Base-by-base conservation (phyloP, 2,888 invertebrate species). In the Mycalesis mineus region DNA sequence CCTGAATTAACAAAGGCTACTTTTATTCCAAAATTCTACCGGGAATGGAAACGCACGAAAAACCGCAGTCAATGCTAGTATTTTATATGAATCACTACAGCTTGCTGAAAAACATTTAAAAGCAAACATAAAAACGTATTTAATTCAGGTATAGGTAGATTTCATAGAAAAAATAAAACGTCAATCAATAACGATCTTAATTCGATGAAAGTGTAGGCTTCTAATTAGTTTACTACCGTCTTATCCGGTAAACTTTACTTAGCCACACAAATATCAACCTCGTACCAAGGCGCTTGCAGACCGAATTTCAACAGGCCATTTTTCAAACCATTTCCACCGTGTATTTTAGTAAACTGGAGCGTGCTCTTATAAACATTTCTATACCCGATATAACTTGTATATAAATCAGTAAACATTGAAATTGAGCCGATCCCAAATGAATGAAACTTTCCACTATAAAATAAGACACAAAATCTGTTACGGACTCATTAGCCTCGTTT, bases 331-430 rank as follows among this genome's bases (percentile, higher is more conserved):
- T 76, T 77, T 72, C 73, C 72, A 67, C 70, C 67, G 69, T 72
- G 77, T 72, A 70, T 84, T 62, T 84, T 73, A 58, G 83, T 82
- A 77, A 84, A 80, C 78, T 84, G 75, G 84, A 77, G 63, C 81
- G 64, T 71, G 71, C 65, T 68, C 64, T 70, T 76, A 73, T 84
- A 82, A 84, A 83, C 82, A 83, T 76, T 69, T 71, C 68, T 65
- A 66, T 68, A 71, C 68, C 70, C 66, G 11, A 67, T 68, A 68
- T 74, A 70, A 71, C 75, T 73, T 72, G 69, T 72, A 73, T 65
- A 62, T 77, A 75, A 70, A 76, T 75, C 72, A 67, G 69, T 70
- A 72, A 65, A 66, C 59, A 57, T 62, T 54, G 54, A 51, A 55
- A 58, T 58, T 45, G 40, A 58, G 61, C 44, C 61, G 58, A 58